These are phyloP conservation scores for Delphinapterus leucas DNA, from an alignment of 2,113 vertebrate genomes.

Conservation along the genomic window DNA sequence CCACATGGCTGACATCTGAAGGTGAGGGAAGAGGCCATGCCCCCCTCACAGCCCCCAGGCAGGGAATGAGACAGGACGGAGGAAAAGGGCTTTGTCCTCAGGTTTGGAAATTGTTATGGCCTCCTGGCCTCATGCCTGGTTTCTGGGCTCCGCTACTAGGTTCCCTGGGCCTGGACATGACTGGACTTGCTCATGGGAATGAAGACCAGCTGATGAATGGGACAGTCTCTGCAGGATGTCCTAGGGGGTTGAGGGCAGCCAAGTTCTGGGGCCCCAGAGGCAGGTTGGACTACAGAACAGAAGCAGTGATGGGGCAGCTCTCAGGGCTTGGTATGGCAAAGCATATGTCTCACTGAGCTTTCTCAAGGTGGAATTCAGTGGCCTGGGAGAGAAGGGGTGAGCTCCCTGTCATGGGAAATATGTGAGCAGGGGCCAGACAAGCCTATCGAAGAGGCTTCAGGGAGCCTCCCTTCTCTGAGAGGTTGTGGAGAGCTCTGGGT, in stretches of 20 bases:
- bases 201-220: neutral
- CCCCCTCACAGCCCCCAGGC: neutral
- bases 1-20: neutral
- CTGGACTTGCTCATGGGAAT: neutral
- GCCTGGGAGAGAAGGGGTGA: neutral
- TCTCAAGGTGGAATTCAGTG: neutral
- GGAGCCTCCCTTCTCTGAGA: neutral
- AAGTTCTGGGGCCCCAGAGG: neutral
- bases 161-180: neutral
- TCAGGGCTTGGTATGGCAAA: neutral
- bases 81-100: neutral
- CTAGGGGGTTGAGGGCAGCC: neutral
- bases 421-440: neutral
- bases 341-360: neutral
- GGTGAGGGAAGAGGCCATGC: neutral
- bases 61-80: neutral
- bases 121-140: too few species aligned
- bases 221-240: neutral
- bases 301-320: neutral
- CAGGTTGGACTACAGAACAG: neutral
- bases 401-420: neutral
- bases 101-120: neutral
- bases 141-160: neutral
- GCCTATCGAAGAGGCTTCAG: neutral
- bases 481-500: neutral